These are phyloP conservation scores for Notodonta ziczac DNA, from an alignment of 2,888 invertebrate genomes.

Conservation along the genomic window DNA sequence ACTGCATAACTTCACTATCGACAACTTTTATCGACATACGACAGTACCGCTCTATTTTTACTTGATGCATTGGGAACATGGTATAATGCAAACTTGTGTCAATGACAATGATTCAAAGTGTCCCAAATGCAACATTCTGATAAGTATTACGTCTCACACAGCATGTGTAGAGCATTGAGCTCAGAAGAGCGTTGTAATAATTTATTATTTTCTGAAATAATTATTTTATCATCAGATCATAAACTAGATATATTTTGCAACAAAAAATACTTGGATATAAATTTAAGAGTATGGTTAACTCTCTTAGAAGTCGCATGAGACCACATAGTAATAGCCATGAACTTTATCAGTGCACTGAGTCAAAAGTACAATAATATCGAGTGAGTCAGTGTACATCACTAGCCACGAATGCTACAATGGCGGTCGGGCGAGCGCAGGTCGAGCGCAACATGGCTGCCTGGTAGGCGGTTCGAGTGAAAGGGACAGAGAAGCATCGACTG, in stretches of 20 bases:
- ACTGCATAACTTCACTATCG: conserved; percentile 70
- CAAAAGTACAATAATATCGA: conserved; percentile 64
- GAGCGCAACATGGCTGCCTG: conserved; percentile 85
- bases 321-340: not conserved
- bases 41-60: conserved; percentile 58
- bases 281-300: too few species aligned
- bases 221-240: too few species aligned
- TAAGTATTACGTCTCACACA: not conserved
- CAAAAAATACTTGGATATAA: too few species aligned
- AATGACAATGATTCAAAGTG: not conserved
- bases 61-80: conserved; percentile 4
- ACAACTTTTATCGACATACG: conserved; percentile 69
- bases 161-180: too few species aligned
- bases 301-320: too few species aligned
- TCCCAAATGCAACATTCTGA: not conserved
- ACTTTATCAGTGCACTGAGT: conserved; percentile 26
- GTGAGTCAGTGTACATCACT: conserved; percentile 73
- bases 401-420: conserved; percentile 83
- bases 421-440: conserved; percentile 84
- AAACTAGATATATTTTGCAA: too few species aligned
- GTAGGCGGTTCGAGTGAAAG: conserved; percentile 81
- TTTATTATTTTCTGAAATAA: too few species aligned
- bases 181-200: too few species aligned
- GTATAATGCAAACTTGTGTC: not conserved
- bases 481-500: conserved; percentile 64